Evolutionary conservation across 1,140 invertebrate genomes (phyloP).

Genomic region (Dreissena polymorpha): DNA sequence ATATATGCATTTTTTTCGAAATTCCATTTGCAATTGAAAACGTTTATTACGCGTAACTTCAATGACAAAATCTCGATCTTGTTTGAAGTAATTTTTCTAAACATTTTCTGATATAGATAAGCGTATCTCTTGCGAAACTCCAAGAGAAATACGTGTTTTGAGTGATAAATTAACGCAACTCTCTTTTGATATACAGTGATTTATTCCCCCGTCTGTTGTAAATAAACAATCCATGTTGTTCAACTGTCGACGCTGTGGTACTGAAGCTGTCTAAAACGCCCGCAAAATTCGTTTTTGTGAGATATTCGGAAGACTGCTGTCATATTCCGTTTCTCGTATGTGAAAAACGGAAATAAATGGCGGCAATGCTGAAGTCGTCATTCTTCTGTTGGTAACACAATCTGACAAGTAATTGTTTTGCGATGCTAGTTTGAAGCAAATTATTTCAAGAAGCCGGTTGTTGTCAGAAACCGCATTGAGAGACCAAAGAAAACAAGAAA

Average conservation of each 20-base stretch:
- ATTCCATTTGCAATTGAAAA: no score
- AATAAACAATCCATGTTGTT: constrained; percentile 35
- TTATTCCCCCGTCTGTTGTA: constrained; percentile 39
- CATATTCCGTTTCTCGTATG: constrained; percentile 41
- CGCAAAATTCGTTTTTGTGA: constrained; percentile 7
- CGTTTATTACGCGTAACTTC: neutral
- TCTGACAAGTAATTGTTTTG: constrained; percentile 22
- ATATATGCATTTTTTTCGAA: no score
- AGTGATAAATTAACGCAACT: constrained; percentile 34
- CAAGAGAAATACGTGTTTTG: constrained; percentile 26
- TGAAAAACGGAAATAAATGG: constrained; percentile 31
- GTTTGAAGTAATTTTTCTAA: constrained; percentile 34
- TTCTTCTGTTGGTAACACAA: constrained; percentile 9
- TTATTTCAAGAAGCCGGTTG: neutral
- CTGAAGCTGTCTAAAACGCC: neutral
- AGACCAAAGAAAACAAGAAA: neutral
- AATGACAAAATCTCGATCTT: constrained; percentile 31
- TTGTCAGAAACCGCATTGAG: neutral
- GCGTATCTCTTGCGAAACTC: neutral
- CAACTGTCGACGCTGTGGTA: neutral
- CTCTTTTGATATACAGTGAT: constrained; percentile 27
- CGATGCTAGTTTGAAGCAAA: neutral
- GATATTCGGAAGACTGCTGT: constrained; percentile 28
- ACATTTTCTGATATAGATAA: constrained; percentile 40
- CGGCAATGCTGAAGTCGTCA: constrained; percentile 14